Base-by-base conservation (phyloP, 2,797 vertebrate genomes). In the Hypotaenidia okinawae region DNA sequence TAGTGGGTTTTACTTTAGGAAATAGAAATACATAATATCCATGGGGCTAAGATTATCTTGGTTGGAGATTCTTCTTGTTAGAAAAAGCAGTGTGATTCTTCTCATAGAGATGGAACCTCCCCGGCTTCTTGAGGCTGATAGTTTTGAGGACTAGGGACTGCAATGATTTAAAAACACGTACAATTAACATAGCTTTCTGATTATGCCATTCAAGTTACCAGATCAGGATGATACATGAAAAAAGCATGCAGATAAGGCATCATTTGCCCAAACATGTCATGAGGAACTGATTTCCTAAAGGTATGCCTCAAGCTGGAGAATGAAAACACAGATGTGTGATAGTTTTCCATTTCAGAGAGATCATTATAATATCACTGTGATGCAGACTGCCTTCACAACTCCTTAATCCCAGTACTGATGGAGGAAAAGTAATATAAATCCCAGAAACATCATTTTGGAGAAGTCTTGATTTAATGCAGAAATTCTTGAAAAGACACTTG, bases 111-210 rank as follows among this genome's bases (percentile, higher is more conserved):
- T 0, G 0, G 66, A 80, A 28, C 30, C 45, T 47, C 70, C 66
- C 58, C 2, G 2, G 19, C 55, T 55, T 32, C 59, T 84, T 13
- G 1, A 58, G 51, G 43, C 58, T 55, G 17, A 18, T 24, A 33
- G 76, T 75, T 68, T 22, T 62, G 59, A 78, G 41, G 64, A 84
- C 28, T 11, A 47, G 62, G 80, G 77, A 76, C 69, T 72, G 11
- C 1, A 1, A 54, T 81, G 63, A 25, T 35, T 92, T 89, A 57
- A 52, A 73, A 73, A n/a, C 43, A 51, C 4, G 24, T 30, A 32
- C 69, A 90, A 84, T 93, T 91, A 95, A 94, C 85, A 93, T 79
- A 93, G 47, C 84, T 95, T 86, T 94, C 80, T 95, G 80, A 23
- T 95, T 93, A 87, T 73, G 85, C 76, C 70, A 91, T 84, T 73